A percentile compares a stretch with the other conserved stretches of the same genome.
These are phyloP conservation scores for Spea bombifrons DNA, from an alignment of 2,113 vertebrate species.

Conservation along the genomic window DNA sequence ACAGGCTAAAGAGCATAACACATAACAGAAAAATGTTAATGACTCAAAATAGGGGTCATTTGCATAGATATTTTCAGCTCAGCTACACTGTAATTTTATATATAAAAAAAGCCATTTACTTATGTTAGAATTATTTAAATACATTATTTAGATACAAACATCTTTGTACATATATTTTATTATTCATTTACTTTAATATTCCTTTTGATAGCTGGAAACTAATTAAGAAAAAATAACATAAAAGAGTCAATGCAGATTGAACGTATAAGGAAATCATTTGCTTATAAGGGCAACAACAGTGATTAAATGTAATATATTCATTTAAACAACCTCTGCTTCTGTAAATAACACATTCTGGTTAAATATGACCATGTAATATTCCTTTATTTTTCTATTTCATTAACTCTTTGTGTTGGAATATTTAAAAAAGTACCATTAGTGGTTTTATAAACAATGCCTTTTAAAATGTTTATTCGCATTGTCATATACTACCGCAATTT, in stretches of 20 bases:
- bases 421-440: too few species aligned
- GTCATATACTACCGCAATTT: too few species aligned
- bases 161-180: conserved; percentile 42
- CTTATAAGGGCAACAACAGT: conserved; percentile 19
- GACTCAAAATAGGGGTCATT: conserved; percentile 23
- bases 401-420: too few species aligned
- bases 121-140: conserved; percentile 30
- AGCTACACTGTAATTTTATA: conserved; percentile 7
- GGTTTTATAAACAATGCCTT: too few species aligned
- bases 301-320: conserved; percentile 19
- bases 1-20: conserved; percentile 30
- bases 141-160: background rate
- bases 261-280: conserved; percentile 20
- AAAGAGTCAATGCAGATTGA: conserved; percentile 19
- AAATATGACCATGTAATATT: background rate
- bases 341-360: background rate
- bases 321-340: background rate
- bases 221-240: conserved; percentile 36
- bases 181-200: conserved; percentile 45
- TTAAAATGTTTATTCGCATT: too few species aligned
- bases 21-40: conserved; percentile 37
- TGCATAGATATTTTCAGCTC: background rate
- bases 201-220: conserved; percentile 39
- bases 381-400: background rate
- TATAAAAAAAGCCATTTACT: background rate